Evolutionary conservation across 2,113 vertebrate species (phyloP).

Genomic region (Microtus montanus): DNA sequence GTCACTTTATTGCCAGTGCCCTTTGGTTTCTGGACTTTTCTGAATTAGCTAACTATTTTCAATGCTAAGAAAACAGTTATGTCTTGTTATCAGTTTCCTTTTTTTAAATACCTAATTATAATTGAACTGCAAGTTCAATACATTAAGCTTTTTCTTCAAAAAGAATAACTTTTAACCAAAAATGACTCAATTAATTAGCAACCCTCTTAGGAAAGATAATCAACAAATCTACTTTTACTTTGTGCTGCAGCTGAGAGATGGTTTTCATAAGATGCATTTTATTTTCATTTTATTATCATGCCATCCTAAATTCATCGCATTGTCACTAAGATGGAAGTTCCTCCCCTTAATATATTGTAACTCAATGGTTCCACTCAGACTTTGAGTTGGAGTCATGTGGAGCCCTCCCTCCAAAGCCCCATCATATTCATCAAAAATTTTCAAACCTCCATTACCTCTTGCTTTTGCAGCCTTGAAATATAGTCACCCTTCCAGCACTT

Average conservation of each 20-base stretch:
- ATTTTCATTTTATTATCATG: background rate
- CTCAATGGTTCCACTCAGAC: background rate
- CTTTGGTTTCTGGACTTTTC: constrained; percentile 29
- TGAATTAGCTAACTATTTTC: constrained; percentile 4
- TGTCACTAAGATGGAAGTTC: background rate
- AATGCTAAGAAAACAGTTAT: background rate
- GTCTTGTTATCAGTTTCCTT: background rate
- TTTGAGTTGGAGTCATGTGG: background rate
- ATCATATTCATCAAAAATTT: background rate
- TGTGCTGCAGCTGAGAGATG: background rate
- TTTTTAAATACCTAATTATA: constrained; percentile 8
- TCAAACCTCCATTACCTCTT: background rate
- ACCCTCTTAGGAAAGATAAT: background rate
- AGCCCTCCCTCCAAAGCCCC: background rate
- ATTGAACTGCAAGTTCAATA: background rate
- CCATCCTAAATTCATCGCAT: background rate
- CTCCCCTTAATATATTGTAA: no score
- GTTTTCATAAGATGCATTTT: background rate
- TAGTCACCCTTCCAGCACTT: background rate
- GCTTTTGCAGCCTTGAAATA: background rate
- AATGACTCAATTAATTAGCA: background rate
- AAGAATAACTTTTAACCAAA: constrained; percentile 5
- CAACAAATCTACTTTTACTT: background rate
- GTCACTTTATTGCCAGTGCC: background rate
- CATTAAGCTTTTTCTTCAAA: background rate